phyloP scores from a whole-genome alignment of 1,140 invertebrate species.

The Yoshiicerus persimilis region DNA sequence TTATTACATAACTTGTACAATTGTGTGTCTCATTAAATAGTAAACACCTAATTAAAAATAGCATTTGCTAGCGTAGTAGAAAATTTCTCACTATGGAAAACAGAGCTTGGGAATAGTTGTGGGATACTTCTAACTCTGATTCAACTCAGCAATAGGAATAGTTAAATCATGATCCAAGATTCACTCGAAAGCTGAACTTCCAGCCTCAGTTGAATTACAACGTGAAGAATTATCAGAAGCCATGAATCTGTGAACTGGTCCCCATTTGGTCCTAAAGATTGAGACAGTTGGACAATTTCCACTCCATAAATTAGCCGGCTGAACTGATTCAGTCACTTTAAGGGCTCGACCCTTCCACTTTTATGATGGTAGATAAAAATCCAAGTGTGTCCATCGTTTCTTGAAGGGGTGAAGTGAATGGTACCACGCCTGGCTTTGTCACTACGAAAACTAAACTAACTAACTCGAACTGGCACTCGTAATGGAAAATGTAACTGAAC shows the following conservation, averaged over 20 bases:
- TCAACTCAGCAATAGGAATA: background rate
- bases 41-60: background rate
- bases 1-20: background rate
- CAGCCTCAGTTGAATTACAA: background rate
- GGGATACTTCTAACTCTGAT: too few relatives aligned
- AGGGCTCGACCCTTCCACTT: constrained; percentile 21
- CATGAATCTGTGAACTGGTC: background rate
- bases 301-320: constrained; percentile 30
- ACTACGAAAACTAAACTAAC: background rate
- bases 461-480: background rate
- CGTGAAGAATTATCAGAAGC: constrained; percentile 3
- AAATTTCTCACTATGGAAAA: background rate
- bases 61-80: too few relatives aligned
- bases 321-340: constrained; percentile 29
- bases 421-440: constrained; percentile 24
- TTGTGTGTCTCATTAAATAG: background rate
- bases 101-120: background rate
- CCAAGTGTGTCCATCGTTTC: background rate
- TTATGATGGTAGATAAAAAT: background rate
- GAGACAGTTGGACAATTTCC: constrained; percentile 29
- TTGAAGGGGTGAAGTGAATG: background rate
- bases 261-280: background rate
- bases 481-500: background rate
- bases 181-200: background rate
- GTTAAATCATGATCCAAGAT: background rate